Evolutionary conservation across 2,113 vertebrate genomes (phyloP), one percentile per base, ranked within the genome.

Genomic region (Delphinus delphis): DNA sequence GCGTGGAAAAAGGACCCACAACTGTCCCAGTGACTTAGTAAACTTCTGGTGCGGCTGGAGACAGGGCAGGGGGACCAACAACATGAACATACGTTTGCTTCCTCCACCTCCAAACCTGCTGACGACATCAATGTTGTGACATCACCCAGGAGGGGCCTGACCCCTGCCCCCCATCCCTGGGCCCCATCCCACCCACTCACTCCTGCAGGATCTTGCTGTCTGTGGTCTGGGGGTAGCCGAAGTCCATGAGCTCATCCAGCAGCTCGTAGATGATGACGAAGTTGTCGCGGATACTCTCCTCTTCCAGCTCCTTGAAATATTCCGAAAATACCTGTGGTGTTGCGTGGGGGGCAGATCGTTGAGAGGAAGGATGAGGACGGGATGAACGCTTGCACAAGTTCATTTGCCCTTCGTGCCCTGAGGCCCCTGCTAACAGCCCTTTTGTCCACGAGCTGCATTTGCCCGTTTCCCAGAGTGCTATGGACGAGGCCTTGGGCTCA

Each of bases 221-320:
- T 0, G 99, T 99, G 90, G 99, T 99, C 98, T 99, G 99, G 2
- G 99, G 99, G 94, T 99, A 99, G 47, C 99, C 99, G 68, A 99
- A 99, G 98, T 99, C 99, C 99, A 99, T 99, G 96, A 99, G 98
- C 97, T 99, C 99, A 38, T 99, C 99, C 98, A 99, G 98, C 92
- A 99, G 98, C 98, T 99, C 99, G 31, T 99, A 99, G 98, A 99
- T 99, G 98, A 99, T 99, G 92, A 99, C 99, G 87, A 99, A 99
- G 96, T 99, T 99, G 98, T 99, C 99, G 28, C 99, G 99, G 97
- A 99, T 99, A 98, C 99, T 99, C 97, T 99, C 99, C 97, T 99
- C 99, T 98, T 99, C 99, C 98, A 99, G 44, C 96, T 99, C 99
- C 98, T 99, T 99, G 98, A 99, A 99, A 98, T 99, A 99, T 95